Percentiles rank a stretch among this genome's conserved stretches.
Conservation (phyloP, 2,888 invertebrate species). For the Biston stratarius region DNA sequence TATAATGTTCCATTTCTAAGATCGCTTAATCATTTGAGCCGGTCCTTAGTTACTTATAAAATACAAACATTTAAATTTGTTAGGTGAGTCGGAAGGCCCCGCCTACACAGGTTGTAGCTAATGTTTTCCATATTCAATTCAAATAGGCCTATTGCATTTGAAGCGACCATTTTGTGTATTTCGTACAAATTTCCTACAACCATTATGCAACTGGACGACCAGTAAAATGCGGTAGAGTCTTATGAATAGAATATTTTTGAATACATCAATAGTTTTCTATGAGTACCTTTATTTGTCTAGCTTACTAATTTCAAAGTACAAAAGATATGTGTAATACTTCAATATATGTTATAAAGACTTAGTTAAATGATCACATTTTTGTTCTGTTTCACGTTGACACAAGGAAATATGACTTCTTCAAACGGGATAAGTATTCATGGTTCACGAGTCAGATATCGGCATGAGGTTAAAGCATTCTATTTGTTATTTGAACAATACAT, state of each 20-base stretch:
- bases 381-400: constrained; percentile 34
- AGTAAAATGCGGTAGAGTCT: constrained; percentile 24
- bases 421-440: constrained; percentile 36
- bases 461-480: constrained; percentile 64
- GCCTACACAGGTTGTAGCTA: constrained; percentile 55
- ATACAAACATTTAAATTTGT: constrained; percentile 64
- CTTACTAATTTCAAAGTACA: constrained; percentile 13
- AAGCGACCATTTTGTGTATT: constrained; percentile 35
- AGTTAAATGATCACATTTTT: constrained; percentile 28
- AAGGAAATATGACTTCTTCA: constrained; percentile 41
- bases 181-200: constrained; percentile 33
- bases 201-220: constrained; percentile 21
- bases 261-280: constrained; percentile 20
- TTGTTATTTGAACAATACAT: constrained; percentile 74
- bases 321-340: constrained; percentile 5
- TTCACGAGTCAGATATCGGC: constrained; percentile 37
- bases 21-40: constrained; percentile 54
- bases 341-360: constrained; percentile 9
- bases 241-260: constrained; percentile 30
- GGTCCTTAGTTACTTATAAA: constrained; percentile 52
- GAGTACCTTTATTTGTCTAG: constrained; percentile 2
- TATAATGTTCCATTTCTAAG: constrained; percentile 44
- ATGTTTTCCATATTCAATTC: constrained; percentile 70
- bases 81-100: constrained; percentile 54
- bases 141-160: constrained; percentile 58